Evolutionary conservation across 2,113 vertebrate species (phyloP).

Genomic region (Phyllopteryx taeniolatus): DNA sequence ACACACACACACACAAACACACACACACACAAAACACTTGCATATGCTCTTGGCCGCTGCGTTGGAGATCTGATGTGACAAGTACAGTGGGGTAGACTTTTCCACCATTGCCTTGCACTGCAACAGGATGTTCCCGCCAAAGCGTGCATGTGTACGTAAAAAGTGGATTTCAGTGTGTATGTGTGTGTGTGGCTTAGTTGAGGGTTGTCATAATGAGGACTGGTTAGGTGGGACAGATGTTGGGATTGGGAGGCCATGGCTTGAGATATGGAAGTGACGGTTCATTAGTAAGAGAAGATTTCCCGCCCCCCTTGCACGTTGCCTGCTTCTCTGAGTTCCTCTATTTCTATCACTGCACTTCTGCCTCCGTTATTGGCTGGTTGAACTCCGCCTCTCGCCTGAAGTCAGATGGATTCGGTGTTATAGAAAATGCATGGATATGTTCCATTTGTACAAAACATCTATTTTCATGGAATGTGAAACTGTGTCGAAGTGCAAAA

Average conservation of each 20-base stretch:
- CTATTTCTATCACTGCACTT: slow-evolving; percentile 48
- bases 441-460: no score
- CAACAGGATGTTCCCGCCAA: slow-evolving; percentile 35
- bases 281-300: slow-evolving; percentile 63
- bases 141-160: slow-evolving; percentile 20
- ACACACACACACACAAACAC: slow-evolving; percentile 15
- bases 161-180: slow-evolving; percentile 11
- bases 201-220: slow-evolving; percentile 61
- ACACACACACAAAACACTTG: slow-evolving; percentile 33
- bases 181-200: slow-evolving; percentile 44
- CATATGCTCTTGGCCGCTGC: slow-evolving; percentile 63
- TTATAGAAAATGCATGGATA: no score
- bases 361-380: slow-evolving; percentile 22
- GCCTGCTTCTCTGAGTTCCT: slow-evolving; percentile 46
- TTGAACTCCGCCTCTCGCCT: no score
- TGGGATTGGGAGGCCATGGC: slow-evolving; percentile 56
- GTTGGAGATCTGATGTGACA: slow-evolving; percentile 74
- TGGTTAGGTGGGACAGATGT: slow-evolving; percentile 67
- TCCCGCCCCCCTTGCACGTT: slow-evolving; percentile 36
- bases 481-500: no score
- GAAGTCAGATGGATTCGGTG: no score
- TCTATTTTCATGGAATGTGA: no score
- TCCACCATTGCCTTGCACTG: slow-evolving; percentile 46
- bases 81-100: slow-evolving; percentile 70
- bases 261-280: slow-evolving; percentile 66